Percentiles rank a stretch among this genome's conserved stretches.
phyloP scores from a whole-genome alignment of 2,888 invertebrate genomes.

The Urechis unicinctus region DNA sequence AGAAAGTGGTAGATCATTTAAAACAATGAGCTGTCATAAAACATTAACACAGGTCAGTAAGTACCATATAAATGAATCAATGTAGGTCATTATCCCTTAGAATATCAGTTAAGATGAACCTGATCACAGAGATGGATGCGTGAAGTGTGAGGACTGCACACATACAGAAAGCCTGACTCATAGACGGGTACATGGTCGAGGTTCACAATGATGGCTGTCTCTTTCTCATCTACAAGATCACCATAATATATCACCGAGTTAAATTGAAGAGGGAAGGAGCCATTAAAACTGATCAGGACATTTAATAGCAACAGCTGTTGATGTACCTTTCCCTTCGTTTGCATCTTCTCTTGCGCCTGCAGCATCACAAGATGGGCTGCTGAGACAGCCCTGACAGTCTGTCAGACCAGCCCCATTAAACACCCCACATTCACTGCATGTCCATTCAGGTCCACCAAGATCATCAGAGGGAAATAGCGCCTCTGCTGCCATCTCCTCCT shows the following conservation, averaged over 20 bases:
- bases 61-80: too few species aligned
- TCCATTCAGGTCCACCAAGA: slow-evolving; percentile 1
- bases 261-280: too few species aligned
- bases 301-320: too few species aligned
- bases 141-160: slow-evolving; percentile 37
- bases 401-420: slow-evolving; percentile 7
- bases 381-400: slow-evolving; percentile 17
- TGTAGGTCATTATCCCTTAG: too few species aligned
- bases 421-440: slow-evolving; percentile 12
- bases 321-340: too few species aligned
- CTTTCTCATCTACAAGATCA: neutral
- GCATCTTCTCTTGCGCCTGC: neutral
- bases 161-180: slow-evolving; percentile 24
- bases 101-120: slow-evolving; percentile 19
- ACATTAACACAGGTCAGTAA: too few species aligned
- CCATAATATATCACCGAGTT: neutral
- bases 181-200: slow-evolving; percentile 24
- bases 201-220: slow-evolving; percentile 16
- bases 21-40: too few species aligned
- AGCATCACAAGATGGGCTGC: neutral
- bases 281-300: too few species aligned
- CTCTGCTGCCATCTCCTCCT: slow-evolving; percentile 2
- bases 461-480: neutral
- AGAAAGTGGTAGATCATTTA: too few species aligned
- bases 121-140: slow-evolving; percentile 34